Evolutionary conservation across 2,113 vertebrate genomes (phyloP), one percentile per base, ranked within the genome.

Genomic region (Peromyscus maniculatus): DNA sequence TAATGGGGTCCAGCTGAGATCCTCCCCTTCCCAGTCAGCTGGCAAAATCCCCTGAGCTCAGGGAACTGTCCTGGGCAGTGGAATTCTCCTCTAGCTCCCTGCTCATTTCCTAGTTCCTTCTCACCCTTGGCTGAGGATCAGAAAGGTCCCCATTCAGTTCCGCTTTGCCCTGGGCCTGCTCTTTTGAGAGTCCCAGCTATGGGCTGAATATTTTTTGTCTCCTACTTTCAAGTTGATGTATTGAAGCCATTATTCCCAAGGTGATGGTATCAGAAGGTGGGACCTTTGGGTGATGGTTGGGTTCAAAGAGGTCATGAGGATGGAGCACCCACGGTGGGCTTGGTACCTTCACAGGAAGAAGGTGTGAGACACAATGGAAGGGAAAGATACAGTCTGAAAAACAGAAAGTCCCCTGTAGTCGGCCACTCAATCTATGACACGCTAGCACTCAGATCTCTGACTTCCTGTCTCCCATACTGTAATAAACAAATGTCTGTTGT

Each of bases 1-100:
- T 96, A 97, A 97, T 89, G 66, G 72, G 77, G 95, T 78, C 80
- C 97, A 96, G 96, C 93, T 96, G 97, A 91, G 57, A 64, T 55
- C 39, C 66, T 77, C 33, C 13, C 1, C 72, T 88, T 89, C 87
- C 49, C 66, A 66, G 78, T 7, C 52, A 59, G 43, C 33, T 39
- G 43, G 43, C 10, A 43, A 17, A 89, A 80, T 36, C n/a, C 33
- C 1, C 64, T 10, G 88, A 86, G 67, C 24, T 59, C 59, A 10
- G 36, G 64, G n/a, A 75, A 74, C 43, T 33, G n/a, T 7, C 64
- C n/a, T 0, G 79, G 57, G 3, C 59, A 77, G 74, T 88, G 91
- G 80, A 89, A 96, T 94, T 92, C 91, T 92, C 93, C 77, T 92
- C 93, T 71, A 57, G 19, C 26, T 24, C 78, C 62, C 46, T 36